phyloP scores from a whole-genome alignment of 1,140 invertebrate species.

The Neomicropteryx cornuta region DNA sequence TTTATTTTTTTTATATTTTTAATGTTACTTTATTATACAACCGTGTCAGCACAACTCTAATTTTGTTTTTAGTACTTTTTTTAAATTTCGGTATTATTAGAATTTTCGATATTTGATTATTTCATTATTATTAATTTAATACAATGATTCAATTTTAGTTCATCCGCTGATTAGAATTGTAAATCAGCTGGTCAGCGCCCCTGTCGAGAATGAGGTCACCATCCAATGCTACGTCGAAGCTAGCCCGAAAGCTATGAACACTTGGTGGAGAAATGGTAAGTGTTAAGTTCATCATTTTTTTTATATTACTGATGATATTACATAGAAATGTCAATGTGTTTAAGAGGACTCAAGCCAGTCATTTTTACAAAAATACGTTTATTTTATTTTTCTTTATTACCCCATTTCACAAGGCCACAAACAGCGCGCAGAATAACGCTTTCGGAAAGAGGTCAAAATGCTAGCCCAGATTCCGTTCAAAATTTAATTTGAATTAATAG shows the following conservation, averaged over 20 bases:
- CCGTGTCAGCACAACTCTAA: not conserved
- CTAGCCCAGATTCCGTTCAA: too few species aligned
- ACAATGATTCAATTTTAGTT: slow-evolving; percentile 39
- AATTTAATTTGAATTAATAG: too few species aligned
- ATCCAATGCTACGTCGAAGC: slow-evolving; percentile 74
- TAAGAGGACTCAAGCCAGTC: not conserved
- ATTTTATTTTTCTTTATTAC: not conserved
- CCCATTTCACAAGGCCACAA: not conserved
- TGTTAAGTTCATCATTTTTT: slow-evolving; percentile 22
- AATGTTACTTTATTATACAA: not conserved
- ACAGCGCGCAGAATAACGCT: too few species aligned
- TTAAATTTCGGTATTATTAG: not conserved
- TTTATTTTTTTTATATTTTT: slow-evolving; percentile 6
- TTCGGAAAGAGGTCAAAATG: too few species aligned
- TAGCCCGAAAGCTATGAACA: slow-evolving; percentile 71
- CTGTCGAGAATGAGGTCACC: slow-evolving; percentile 60
- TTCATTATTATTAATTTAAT: slow-evolving; percentile 5
- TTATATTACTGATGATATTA: too few species aligned
- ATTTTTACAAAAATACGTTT: not conserved
- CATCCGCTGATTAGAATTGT: slow-evolving; percentile 66
- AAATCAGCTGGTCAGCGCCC: slow-evolving; percentile 68
- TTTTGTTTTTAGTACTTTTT: not conserved
- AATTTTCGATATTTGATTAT: not conserved
- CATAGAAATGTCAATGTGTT: not conserved
- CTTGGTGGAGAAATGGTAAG: slow-evolving; percentile 67